These are phyloP conservation scores for Bolborhynchus lineola DNA, from an alignment of 2,113 vertebrate species.

Conservation along the genomic window DNA sequence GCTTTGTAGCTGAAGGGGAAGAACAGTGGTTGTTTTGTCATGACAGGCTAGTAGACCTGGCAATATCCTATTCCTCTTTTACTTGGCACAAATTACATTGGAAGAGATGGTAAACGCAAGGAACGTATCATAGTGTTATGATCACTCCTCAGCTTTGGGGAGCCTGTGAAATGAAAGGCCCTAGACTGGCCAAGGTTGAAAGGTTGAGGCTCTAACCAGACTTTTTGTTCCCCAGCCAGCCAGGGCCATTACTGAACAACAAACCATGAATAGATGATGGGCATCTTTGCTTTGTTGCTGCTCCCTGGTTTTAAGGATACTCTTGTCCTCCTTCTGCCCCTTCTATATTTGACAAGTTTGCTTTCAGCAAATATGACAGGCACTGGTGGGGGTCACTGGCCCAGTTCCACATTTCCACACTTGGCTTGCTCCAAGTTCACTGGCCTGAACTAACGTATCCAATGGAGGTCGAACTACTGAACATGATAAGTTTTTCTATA, in stretches of 20 bases:
- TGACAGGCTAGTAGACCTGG: neutral
- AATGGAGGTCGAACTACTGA: slow-evolving; percentile 72
- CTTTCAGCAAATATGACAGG: slow-evolving; percentile 81
- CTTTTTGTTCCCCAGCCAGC: slow-evolving; percentile 28
- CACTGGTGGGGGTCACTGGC: slow-evolving; percentile 77
- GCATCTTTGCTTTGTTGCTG: slow-evolving; percentile 51
- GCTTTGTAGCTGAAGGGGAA: neutral
- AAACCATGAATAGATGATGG: slow-evolving; percentile 53
- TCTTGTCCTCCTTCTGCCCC: slow-evolving; percentile 68
- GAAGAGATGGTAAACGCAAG: slow-evolving; percentile 37
- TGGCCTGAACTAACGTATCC: slow-evolving; percentile 80
- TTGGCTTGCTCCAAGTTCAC: slow-evolving; percentile 78
- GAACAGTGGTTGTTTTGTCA: slow-evolving; percentile 25
- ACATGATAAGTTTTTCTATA: slow-evolving; percentile 79
- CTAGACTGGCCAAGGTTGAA: slow-evolving; percentile 2
- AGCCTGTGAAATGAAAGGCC: slow-evolving; percentile 51
- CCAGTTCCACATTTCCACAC: slow-evolving; percentile 76
- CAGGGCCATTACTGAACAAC: slow-evolving; percentile 43
- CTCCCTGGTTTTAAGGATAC: slow-evolving; percentile 49
- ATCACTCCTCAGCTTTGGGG: slow-evolving; percentile 25
- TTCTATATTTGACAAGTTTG: slow-evolving; percentile 73
- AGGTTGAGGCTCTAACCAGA: slow-evolving; percentile 36
- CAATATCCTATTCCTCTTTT: neutral
- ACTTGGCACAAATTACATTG: neutral
- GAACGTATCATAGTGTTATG: slow-evolving; percentile 10